Conservation (phyloP, 2,113 vertebrate genomes). For the Phaethornis superciliosus region DNA sequence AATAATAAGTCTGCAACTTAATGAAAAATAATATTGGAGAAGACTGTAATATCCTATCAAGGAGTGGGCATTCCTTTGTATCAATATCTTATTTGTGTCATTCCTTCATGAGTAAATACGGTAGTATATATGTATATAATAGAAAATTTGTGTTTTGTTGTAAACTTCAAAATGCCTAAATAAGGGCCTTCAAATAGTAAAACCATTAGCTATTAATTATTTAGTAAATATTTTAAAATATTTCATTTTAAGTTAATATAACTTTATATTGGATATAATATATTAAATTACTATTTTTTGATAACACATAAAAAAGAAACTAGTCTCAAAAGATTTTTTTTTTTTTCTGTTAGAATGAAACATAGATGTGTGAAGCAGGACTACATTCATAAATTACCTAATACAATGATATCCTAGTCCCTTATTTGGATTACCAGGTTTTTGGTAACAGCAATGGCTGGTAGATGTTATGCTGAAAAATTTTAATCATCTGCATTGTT, state of each 20-base stretch:
- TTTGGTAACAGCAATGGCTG: background rate
- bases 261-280: background rate
- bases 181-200: background rate
- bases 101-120: background rate
- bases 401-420: background rate
- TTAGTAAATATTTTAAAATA: background rate
- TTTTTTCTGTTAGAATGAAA: background rate
- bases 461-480: background rate
- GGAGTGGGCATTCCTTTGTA: background rate
- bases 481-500: background rate
- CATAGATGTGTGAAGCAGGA: background rate
- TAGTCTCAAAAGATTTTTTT: background rate
- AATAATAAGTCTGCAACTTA: background rate
- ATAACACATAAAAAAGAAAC: background rate
- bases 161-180: background rate
- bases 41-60: background rate
- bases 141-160: background rate
- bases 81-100: background rate
- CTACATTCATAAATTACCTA: background rate
- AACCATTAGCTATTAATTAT: background rate
- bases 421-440: background rate
- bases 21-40: background rate
- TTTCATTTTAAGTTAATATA: background rate
- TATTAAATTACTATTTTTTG: background rate
- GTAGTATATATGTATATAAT: background rate